Conservation (phyloP, 2,888 invertebrate species). For the Volucella bombylans region DNA sequence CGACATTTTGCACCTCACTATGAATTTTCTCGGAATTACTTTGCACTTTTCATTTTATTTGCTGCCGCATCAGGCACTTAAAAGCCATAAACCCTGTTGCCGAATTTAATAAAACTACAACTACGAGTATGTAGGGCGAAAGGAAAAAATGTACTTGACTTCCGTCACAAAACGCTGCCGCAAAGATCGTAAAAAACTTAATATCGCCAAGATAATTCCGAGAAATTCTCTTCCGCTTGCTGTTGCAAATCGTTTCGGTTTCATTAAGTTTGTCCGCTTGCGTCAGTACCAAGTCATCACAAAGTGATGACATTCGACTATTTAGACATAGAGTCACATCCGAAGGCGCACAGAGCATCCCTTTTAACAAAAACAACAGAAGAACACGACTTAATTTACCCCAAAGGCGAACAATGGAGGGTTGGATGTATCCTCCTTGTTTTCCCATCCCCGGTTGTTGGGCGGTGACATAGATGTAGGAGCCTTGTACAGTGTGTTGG, state of each 20-base stretch:
- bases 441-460: background rate
- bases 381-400: slow-evolving; percentile 35
- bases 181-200: slow-evolving; percentile 47
- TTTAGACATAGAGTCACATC: slow-evolving; percentile 34
- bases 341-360: slow-evolving; percentile 14
- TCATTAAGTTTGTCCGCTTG: slow-evolving; percentile 47
- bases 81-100: slow-evolving; percentile 4
- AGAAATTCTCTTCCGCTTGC: slow-evolving; percentile 29
- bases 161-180: slow-evolving; percentile 3
- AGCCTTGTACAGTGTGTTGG: background rate
- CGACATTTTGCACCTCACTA: background rate
- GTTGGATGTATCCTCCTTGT: slow-evolving; percentile 10
- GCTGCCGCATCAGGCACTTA: background rate
- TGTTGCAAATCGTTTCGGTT: slow-evolving; percentile 58
- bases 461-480: background rate
- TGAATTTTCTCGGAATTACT: background rate
- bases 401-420: slow-evolving; percentile 27
- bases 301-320: slow-evolving; percentile 45
- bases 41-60: background rate
- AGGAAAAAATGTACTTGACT: background rate
- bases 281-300: slow-evolving; percentile 65
- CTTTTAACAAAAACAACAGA: slow-evolving; percentile 9
- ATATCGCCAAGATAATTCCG: slow-evolving; percentile 24
- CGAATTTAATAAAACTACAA: slow-evolving; percentile 38
- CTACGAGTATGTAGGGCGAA: slow-evolving; percentile 1